These are phyloP conservation scores for Drosophila kanapiae DNA, from an alignment of 1,140 invertebrate genomes.

Conservation along the genomic window DNA sequence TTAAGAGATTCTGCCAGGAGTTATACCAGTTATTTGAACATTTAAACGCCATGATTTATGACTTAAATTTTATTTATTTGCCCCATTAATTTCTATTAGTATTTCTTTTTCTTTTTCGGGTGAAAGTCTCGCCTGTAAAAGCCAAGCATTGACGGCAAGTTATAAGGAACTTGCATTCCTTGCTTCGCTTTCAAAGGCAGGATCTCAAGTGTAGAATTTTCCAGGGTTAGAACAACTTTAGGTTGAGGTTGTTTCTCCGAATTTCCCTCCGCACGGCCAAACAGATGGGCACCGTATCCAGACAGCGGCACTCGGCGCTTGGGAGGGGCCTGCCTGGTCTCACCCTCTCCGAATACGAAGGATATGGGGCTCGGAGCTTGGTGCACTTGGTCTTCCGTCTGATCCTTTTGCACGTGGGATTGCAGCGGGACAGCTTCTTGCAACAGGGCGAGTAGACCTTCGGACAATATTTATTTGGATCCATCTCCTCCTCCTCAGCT, in stretches of 20 bases:
- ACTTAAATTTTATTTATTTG: background rate
- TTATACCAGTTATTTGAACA: background rate
- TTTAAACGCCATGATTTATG: background rate
- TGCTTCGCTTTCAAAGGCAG: background rate
- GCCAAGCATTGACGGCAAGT: background rate
- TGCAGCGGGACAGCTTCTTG: slow-evolving; percentile 11
- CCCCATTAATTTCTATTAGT: background rate
- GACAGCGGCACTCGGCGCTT: slow-evolving; percentile 16
- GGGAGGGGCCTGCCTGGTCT: background rate
- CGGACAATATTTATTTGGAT: background rate
- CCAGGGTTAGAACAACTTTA: background rate
- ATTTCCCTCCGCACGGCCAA: background rate
- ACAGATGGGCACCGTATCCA: background rate
- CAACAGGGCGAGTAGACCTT: slow-evolving; percentile 57
- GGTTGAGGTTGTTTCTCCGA: background rate
- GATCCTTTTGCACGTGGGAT: background rate
- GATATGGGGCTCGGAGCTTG: slow-evolving; percentile 26
- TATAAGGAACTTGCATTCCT: background rate
- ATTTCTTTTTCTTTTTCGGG: no score
- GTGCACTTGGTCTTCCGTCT: background rate
- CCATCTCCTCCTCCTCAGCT: background rate
- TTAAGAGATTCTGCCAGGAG: no score
- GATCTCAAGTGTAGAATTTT: no score
- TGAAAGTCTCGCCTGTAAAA: background rate
- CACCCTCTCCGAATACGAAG: slow-evolving; percentile 31